These are phyloP conservation scores for Phasianus colchicus DNA, from an alignment of 2,113 vertebrate species.

Conservation along the genomic window DNA sequence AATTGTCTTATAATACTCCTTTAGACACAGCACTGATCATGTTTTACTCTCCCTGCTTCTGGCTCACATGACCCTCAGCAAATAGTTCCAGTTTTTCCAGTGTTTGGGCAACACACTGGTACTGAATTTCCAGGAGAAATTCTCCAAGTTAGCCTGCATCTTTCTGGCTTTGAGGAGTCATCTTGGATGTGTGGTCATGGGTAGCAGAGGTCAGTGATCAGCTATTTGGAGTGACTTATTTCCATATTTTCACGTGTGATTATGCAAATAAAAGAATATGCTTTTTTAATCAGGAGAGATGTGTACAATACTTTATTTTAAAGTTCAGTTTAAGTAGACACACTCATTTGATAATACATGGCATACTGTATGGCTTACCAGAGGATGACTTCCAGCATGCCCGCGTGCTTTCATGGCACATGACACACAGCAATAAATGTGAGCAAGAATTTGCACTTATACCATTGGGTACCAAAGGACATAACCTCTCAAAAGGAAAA, in stretches of 20 bases:
- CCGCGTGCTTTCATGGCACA: neutral
- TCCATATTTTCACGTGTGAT: neutral
- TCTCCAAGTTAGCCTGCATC: neutral
- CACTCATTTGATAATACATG: neutral
- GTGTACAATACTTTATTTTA: neutral
- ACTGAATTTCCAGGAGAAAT: neutral
- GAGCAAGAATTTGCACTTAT: neutral
- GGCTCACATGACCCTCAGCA: neutral
- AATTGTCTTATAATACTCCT: neutral
- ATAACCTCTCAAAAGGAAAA: neutral
- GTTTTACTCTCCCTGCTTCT: neutral
- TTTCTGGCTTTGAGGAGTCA: neutral
- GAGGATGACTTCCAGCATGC: rapidly evolving
- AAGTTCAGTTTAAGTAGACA: neutral
- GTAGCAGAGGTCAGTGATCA: neutral
- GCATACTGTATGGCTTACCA: neutral
- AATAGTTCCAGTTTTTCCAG: neutral
- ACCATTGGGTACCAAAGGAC: neutral
- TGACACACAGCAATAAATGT: neutral
- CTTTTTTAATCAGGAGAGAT: neutral
- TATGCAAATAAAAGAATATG: neutral
- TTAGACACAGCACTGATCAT: neutral
- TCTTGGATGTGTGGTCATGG: neutral
- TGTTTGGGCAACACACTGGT: neutral
- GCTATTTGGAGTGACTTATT: neutral